These are phyloP conservation scores for Mastigias papua DNA, from an alignment of 30 jellyfish, hydroid and myxozoan species.

Conservation along the genomic window DNA sequence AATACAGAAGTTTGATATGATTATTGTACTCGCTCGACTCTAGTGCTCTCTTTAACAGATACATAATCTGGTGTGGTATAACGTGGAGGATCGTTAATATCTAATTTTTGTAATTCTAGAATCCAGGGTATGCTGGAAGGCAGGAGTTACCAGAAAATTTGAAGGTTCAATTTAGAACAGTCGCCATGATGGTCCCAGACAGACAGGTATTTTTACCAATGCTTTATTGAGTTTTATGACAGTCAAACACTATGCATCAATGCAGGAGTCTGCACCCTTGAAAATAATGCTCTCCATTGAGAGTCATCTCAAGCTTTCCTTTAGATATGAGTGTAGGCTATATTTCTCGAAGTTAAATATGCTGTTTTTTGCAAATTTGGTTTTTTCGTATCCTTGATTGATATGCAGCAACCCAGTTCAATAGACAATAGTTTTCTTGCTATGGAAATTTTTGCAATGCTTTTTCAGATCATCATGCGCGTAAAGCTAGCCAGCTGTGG, in stretches of 20 bases:
- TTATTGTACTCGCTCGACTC: too few species aligned
- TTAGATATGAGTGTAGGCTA: neutral
- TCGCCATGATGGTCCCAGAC: slow-evolving; percentile 99
- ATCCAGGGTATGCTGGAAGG: slow-evolving; percentile 99
- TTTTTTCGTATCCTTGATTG: too few species aligned
- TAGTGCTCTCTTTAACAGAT: too few species aligned
- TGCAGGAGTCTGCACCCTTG: too few species aligned
- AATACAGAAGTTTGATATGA: too few species aligned
- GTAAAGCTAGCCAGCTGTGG: slow-evolving; percentile 98
- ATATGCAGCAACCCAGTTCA: too few species aligned
- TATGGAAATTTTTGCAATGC: neutral
- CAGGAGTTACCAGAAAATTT: slow-evolving; percentile 97
- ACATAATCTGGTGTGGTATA: neutral
- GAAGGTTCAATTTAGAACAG: slow-evolving; percentile 96
- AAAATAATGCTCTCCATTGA: too few species aligned
- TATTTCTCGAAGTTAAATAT: neutral
- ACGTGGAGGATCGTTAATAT: neutral
- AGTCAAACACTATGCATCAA: too few species aligned
- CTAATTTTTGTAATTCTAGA: slow-evolving; percentile 25
- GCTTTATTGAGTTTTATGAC: too few species aligned
- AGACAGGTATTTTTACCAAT: slow-evolving; percentile 72
- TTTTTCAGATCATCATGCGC: slow-evolving; percentile 88
- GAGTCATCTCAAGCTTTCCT: too few species aligned
- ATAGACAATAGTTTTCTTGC: too few species aligned
- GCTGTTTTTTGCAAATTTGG: neutral